Evolutionary conservation across 1,140 invertebrate species (phyloP), one percentile per base, ranked within the genome.

Genomic region (Papilio polyxenes): DNA sequence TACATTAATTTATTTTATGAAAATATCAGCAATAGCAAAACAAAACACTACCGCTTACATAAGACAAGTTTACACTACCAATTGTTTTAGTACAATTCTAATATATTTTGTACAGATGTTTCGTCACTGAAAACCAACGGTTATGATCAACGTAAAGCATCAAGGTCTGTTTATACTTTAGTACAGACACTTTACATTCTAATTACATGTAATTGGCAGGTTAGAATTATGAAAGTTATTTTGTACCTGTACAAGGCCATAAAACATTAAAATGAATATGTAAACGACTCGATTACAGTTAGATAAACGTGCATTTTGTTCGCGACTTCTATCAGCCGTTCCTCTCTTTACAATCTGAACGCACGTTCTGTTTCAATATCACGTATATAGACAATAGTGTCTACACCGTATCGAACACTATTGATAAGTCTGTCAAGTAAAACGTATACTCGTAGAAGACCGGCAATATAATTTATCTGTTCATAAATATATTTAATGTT

Each of bases 171-270:
- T 49, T 75, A 77, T 53, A 51, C 23, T 17, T 77, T 3, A 75
- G 48, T 49, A 44, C 15, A 48, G 74, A 77, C 75, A 77, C n/a
- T 77, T 77, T 77, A 77, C 75, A 77, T 77, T 77, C 75, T 77
- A 77, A 77, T 77, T 53, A 77, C 48, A 77, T 77, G 9, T 77
- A 77, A 77, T 77, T 77, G 75, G 75, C 75, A 77, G 75, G 44
- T 77, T 51, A 53, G 75, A 77, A 77, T 31, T 77, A 77, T 53
- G 75, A 77, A 53, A 77, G 75, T 77, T 77, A 77, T 77, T 51
- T 77, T 77, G 49, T 77, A 77, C 75, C 75, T 77, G 75, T 31
- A 53, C 75, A 77, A 77, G 75, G 75, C 75, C 75, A 77, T 77
- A 51, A 77, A 77, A 77, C 9, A 77, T 77, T 77, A 6, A 37